Base-by-base conservation (phyloP, 2,113 vertebrate species). In the Brachyhypopomus gauderio region DNA sequence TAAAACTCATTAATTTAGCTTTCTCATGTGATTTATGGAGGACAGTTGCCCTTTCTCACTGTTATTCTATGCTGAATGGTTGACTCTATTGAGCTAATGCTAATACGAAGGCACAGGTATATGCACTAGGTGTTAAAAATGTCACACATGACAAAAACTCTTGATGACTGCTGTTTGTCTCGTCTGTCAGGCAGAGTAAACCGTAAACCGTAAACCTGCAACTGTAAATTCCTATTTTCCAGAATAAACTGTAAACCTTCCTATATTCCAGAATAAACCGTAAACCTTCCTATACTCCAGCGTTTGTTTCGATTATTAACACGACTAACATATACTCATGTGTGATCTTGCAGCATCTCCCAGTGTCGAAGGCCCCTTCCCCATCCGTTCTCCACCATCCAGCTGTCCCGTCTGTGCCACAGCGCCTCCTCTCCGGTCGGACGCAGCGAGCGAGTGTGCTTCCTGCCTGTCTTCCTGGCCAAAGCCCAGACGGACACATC, bases 391-490 rank as follows among this genome's bases (percentile, higher is more conserved):
- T 73, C 73, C 59, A 58, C 23, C 52, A 30, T 38, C 23, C 41
- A 38, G 52, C 38, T 30, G 6, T 41, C 45, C 48, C 52, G 48
- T 25, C 19, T 81, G 66, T 62, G 48, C 67, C 79, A 72, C 62
- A 81, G 55, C 79, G 72, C 34, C 63, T 75, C 79, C 38, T 55
- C 62, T 81, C 30, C 78, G 36, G 70, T 55, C 70, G 67, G 79
- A 91, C 88, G 89, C 90, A 91, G 93, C 92, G 90, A 88, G 92
- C 92, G 94, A 95, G 92, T 93, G 90, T 8, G 17, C 90, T 91
- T 94, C 92, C 93, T 93, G 90, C 91, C 92, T 90, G 88, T 89
- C 88, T 93, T 93, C 93, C 91, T 88, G 93, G 90, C 89, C 87
- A 91, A 89, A 83, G 87, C 75, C 86, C 85, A 88, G 70, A 78